A percentile compares a stretch with the other conserved stretches of the same genome.
These are phyloP conservation scores for Melinopterus prodromus DNA, from an alignment of 2,888 invertebrate species.

Conservation along the genomic window DNA sequence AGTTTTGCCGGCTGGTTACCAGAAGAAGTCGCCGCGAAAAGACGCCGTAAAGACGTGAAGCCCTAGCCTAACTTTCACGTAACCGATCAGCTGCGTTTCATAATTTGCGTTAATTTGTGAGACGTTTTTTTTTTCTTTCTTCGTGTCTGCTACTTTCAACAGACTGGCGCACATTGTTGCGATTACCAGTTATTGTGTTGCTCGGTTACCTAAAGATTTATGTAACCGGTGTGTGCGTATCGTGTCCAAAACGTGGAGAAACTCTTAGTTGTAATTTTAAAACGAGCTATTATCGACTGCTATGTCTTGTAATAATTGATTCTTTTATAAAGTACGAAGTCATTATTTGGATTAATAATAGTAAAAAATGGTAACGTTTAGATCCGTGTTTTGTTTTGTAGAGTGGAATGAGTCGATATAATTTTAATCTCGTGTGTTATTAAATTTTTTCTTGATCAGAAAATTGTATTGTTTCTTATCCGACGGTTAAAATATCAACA, in stretches of 20 bases:
- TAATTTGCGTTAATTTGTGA: constrained; percentile 4
- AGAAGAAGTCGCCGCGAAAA: neutral
- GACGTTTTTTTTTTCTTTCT: neutral
- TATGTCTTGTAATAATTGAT: neutral
- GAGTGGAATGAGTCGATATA: too few species aligned
- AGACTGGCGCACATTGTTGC: neutral
- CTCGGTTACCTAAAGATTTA: neutral
- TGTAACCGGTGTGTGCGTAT: neutral
- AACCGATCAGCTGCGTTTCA: neutral
- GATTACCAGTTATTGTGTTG: neutral
- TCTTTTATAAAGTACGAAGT: neutral
- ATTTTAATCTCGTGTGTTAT: too few species aligned
- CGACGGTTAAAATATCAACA: too few species aligned
- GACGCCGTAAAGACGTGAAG: neutral
- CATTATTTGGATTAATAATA: neutral
- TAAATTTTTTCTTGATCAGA: too few species aligned
- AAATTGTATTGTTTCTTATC: too few species aligned
- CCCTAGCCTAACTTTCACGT: neutral
- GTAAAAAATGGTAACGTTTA: neutral
- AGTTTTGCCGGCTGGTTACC: neutral
- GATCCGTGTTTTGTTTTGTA: neutral
- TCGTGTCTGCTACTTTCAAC: neutral
- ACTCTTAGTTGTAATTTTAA: neutral
- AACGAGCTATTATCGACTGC: neutral
- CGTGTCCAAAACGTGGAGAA: neutral